Evolutionary conservation across 2,113 vertebrate genomes (phyloP).

Genomic region (Elachura formosa): DNA sequence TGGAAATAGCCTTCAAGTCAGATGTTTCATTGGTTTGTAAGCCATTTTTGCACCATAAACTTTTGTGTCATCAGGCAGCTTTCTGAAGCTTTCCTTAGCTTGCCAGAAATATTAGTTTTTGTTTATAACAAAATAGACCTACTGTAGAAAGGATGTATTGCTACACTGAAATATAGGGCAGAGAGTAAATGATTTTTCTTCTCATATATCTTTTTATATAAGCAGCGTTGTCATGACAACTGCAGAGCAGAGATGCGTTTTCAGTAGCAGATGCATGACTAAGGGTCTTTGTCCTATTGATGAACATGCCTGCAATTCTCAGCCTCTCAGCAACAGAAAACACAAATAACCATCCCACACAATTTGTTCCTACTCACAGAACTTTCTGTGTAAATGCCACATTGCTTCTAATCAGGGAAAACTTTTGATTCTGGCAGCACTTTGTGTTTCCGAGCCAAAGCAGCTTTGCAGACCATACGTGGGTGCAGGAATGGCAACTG

Average conservation of each 20-base stretch:
- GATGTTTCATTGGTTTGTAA: neutral
- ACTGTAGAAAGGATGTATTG: neutral
- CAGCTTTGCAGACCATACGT: neutral
- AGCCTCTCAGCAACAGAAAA: neutral
- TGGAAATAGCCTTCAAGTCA: neutral
- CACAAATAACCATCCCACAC: neutral
- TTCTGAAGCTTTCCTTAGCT: neutral
- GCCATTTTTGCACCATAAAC: neutral
- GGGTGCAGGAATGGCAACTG: accelerated
- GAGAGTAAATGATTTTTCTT: slow-evolving; percentile 31
- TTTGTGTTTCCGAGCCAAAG: neutral
- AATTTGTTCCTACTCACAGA: neutral
- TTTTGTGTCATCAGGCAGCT: neutral
- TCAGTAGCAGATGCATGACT: neutral
- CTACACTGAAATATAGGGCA: neutral
- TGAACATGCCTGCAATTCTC: neutral
- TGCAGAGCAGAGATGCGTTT: neutral
- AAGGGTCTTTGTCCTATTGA: slow-evolving; percentile 31
- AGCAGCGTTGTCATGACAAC: slow-evolving; percentile 49
- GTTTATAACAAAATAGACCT: neutral
- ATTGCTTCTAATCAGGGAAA: neutral
- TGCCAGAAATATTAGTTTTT: neutral
- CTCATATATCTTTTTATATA: slow-evolving; percentile 39
- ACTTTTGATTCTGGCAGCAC: neutral
- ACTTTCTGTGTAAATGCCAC: neutral